Evolutionary conservation across 92 coral and sea anemone species (phyloP).

Genomic region (Porites lobata): DNA sequence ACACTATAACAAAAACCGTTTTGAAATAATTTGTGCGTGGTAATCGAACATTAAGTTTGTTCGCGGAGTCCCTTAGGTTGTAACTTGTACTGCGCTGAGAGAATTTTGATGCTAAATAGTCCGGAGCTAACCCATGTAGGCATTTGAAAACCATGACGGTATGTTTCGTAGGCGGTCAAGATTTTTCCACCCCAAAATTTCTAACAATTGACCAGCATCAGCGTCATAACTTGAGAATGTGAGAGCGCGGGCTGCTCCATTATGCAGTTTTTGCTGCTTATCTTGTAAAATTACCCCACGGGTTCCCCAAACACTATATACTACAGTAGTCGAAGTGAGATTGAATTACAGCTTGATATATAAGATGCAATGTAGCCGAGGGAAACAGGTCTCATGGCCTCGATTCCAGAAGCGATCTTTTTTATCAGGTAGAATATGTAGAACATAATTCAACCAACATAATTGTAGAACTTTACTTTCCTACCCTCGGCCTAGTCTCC

Average conservation of each 20-base stretch:
- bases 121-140: conserved; percentile 57
- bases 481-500: no score
- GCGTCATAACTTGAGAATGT: conserved; percentile 42
- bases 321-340: no score
- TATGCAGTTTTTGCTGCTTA: conserved; percentile 24
- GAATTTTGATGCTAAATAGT: conserved; percentile 39
- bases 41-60: conserved; percentile 44
- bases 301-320: not conserved
- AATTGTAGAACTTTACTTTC: no score
- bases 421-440: no score
- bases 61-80: conserved; percentile 61
- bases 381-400: no score
- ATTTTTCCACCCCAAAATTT: conserved; percentile 52
- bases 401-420: no score
- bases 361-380: no score
- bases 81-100: conserved; percentile 32
- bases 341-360: no score
- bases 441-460: no score
- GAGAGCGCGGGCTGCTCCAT: conserved; percentile 16
- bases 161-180: conserved; percentile 38
- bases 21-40: conserved; percentile 57
- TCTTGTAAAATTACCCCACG: conserved; percentile 25
- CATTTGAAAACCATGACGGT: conserved; percentile 27
- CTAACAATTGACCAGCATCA: not conserved
- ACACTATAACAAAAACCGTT: conserved; percentile 64